These are phyloP conservation scores for Ennomos erosarius DNA, from an alignment of 2,888 invertebrate genomes.

Conservation along the genomic window DNA sequence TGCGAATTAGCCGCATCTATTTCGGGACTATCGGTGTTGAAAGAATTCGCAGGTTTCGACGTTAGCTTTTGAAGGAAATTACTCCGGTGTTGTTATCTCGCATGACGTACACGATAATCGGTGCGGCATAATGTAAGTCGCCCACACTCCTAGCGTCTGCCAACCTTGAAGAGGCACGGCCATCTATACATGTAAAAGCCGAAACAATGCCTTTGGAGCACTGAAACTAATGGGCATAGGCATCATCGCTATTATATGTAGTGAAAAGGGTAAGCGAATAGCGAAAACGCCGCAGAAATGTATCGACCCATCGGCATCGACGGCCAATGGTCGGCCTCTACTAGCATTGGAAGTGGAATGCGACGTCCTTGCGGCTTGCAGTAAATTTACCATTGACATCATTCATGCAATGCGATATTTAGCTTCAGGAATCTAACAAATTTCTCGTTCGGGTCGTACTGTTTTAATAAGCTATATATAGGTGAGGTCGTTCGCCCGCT, in stretches of 20 bases:
- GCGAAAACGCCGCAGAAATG: constrained; percentile 78
- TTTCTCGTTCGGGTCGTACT: constrained; percentile 29
- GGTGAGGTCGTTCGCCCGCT: constrained; percentile 39
- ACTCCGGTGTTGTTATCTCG: constrained; percentile 38
- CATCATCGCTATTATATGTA: constrained; percentile 32
- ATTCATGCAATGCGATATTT: constrained; percentile 39
- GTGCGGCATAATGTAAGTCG: constrained; percentile 44
- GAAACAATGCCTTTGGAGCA: constrained; percentile 50
- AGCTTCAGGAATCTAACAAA: constrained; percentile 30
- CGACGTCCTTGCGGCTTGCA: constrained; percentile 64
- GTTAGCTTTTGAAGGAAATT: constrained; percentile 27
- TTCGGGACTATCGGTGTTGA: constrained; percentile 46
- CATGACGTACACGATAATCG: constrained; percentile 33
- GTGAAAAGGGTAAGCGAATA: constrained; percentile 52
- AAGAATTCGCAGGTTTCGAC: constrained; percentile 33
- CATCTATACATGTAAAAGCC: constrained; percentile 30
- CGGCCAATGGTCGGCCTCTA: constrained; percentile 61
- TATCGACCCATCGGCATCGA: constrained; percentile 74
- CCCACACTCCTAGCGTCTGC: constrained; percentile 46
- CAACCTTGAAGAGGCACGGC: constrained; percentile 55
- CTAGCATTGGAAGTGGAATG: constrained; percentile 63
- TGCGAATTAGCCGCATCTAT: constrained; percentile 54
- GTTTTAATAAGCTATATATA: constrained; percentile 34
- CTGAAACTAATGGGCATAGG: constrained; percentile 45
- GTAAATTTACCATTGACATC: constrained; percentile 51